Evolutionary conservation across 2,113 vertebrate genomes (phyloP), one percentile per base, ranked within the genome.

Genomic region (Burhinus bistriatus): DNA sequence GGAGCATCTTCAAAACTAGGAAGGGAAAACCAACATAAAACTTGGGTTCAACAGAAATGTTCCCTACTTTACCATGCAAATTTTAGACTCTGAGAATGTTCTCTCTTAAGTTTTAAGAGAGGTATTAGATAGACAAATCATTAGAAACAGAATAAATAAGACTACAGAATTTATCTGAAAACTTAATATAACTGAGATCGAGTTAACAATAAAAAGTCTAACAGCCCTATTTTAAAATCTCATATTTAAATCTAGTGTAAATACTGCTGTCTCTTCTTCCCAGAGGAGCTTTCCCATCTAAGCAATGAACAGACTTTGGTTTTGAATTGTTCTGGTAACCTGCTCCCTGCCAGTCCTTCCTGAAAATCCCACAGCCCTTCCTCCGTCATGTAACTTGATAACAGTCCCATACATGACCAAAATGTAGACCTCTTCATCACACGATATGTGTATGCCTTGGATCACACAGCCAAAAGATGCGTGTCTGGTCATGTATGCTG

Each of bases 301-400:
- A 84, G 83, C 65, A 78, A n/a, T 9, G 29, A 62, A 59, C 32
- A 79, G 51, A 27, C 44, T 54, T 90, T 38, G 26, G 9, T 32
- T 92, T 84, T 94, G 51, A 91, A n/a, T 76, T 71, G 38, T 89
- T 92, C 44, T 91, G 73, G 52, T 73, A 84, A 13, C 45, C 44
- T 94, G 68, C 42, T 87, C 72, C 51, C 65, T 89, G 65, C 29
- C 54, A 47, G 13, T 79, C 72, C 91, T 83, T 64, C n/a, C 72
- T 95, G 69, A 96, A 91, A 84, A 84, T 93, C 89, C 65, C 52
- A 30, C 38, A 82, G 73, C 59, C 94, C 70, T 90, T 93, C 32
- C 45, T 95, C 36, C 4, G 1, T 71, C 61, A 17, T 32, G 61
- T 91, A 72, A 76, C 52, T 82, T 11, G 14, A 40, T 93, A 59